Evolutionary conservation across 2,113 vertebrate genomes (phyloP), one percentile per base, ranked within the genome.

Genomic region (Phycodurus eques): DNA sequence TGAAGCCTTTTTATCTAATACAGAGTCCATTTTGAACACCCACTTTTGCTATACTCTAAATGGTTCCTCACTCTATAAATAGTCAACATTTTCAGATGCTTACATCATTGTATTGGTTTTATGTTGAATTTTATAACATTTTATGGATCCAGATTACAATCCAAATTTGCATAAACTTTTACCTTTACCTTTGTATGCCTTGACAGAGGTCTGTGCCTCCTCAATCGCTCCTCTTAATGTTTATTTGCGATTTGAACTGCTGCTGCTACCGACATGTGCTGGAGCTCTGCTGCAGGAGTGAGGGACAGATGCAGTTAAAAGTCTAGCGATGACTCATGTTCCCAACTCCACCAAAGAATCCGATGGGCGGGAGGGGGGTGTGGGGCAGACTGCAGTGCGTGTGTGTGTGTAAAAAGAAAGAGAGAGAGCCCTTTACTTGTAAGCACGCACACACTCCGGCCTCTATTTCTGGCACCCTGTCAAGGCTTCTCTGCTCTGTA

Each of bases 301-400:
- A 79, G 80, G 68, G 71, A 83, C 71, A 57, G 78, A 83, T 67
- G 75, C 76, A 14, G 84, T 86, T 88, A 71, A 86, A 80, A 81
- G 71, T 84, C 86, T 76, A 63, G 63, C 53, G 84, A 91, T 93
- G 92, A 93, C 87, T 93, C 92, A 93, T 82, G 75, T 67, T 80
- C 70, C 70, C 68, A 85, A 79, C 88, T 85, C 85, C 59, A 78
- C 85, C 75, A 85, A 74, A 76, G 77, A 42, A 67, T 10, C 72
- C 82, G 71, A 72, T 22, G 79, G 85, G 87, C 57, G 82, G 84
- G 88, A 83, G 87, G 85, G 27, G 44, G 44, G 44, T 47, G 27
- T 43, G 62, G 43, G 47, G 64, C 64, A 66, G 64, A 47, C 64
- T 66, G 64, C 64, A 31, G 64, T 66, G 43, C 47, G 64, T 31